Percentiles rank a stretch among this genome's conserved stretches.
phyloP scores from a whole-genome alignment of 2,113 vertebrate species.

The Entomyzon cyanotis region DNA sequence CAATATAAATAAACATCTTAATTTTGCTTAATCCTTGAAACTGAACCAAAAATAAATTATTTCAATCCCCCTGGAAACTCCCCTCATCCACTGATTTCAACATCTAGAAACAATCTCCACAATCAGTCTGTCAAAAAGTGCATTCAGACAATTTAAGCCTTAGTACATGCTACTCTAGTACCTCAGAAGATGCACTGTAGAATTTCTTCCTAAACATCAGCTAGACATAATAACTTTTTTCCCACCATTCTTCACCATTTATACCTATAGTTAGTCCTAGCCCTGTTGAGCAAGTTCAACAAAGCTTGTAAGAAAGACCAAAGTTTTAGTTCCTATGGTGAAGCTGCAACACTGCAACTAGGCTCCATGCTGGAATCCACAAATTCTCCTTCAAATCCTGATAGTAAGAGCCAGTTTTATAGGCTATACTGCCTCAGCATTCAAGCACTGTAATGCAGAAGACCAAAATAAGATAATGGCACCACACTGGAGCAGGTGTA shows the following conservation, averaged over 20 bases:
- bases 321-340: accelerated
- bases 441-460: neutral
- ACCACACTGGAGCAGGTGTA: neutral
- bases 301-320: neutral
- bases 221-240: neutral
- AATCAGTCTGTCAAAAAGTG: neutral
- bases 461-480: neutral
- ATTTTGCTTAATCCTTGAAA: neutral
- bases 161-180: neutral
- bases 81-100: neutral
- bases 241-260: neutral
- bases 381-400: neutral
- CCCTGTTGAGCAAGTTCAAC: neutral
- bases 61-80: neutral
- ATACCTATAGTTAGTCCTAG: neutral
- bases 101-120: neutral
- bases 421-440: neutral
- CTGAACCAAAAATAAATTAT: neutral
- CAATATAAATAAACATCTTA: neutral
- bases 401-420: neutral
- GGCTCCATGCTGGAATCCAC: neutral
- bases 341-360: neutral
- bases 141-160: neutral
- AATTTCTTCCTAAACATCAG: neutral
- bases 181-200: neutral